These are phyloP conservation scores for Drosophila orena DNA, from an alignment of 1,140 invertebrate species.

Conservation along the genomic window DNA sequence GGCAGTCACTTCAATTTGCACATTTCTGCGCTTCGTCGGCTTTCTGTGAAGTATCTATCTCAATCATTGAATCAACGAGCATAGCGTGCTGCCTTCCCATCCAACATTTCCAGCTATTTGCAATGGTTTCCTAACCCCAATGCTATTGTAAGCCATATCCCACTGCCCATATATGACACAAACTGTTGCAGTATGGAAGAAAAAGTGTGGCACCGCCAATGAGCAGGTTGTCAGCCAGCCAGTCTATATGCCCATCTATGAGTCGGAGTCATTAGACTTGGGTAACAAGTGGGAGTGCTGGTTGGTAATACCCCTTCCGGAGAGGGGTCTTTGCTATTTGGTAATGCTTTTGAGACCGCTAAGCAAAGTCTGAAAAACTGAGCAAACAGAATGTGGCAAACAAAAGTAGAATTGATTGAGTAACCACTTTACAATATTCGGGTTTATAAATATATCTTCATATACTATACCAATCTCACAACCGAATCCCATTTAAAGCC, in stretches of 20 bases:
- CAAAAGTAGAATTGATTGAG: background rate
- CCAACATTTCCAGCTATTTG: constrained; percentile 44
- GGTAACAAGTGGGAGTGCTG: background rate
- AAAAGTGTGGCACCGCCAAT: constrained; percentile 59
- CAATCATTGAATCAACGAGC: constrained; percentile 50
- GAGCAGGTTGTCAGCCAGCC: constrained; percentile 55
- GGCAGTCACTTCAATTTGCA: constrained; percentile 63
- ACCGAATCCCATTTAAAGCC: background rate
- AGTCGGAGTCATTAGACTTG: constrained; percentile 37
- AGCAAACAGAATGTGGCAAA: constrained; percentile 3
- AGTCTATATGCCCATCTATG: constrained; percentile 44
- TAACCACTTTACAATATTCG: background rate
- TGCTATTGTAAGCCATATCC: constrained; percentile 52
- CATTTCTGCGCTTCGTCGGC: constrained; percentile 50
- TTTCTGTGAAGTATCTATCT: constrained; percentile 41
- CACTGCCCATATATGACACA: constrained; percentile 65
- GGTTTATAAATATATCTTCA: too few species aligned
- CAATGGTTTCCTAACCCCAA: constrained; percentile 77
- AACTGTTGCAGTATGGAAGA: constrained; percentile 24
- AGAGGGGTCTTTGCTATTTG: background rate
- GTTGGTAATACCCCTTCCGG: background rate
- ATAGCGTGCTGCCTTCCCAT: constrained; percentile 64
- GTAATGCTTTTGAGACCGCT: constrained; percentile 4
- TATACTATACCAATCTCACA: too few species aligned
- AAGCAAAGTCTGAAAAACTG: constrained; percentile 1